A percentile compares a stretch with the other conserved stretches of the same genome.
Evolutionary conservation across 2,888 invertebrate genomes (phyloP).

Genomic region (Halictus ligatus): DNA sequence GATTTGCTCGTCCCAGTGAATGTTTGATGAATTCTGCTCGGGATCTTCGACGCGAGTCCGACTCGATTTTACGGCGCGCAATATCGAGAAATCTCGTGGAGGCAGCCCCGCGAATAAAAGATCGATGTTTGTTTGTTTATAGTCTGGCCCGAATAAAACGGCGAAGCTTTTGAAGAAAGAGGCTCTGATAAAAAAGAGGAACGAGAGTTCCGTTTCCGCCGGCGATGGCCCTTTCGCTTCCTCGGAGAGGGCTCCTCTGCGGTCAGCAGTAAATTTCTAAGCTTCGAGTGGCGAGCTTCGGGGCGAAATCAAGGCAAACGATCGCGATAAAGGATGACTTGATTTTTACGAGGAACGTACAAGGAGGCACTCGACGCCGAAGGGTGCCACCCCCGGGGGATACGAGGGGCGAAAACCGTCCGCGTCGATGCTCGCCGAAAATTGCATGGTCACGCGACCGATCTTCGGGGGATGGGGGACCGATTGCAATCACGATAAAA

Average conservation of each 20-base stretch:
- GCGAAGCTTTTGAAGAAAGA: neutral
- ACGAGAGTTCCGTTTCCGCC: neutral
- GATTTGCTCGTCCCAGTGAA: no score
- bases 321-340: constrained; percentile 48
- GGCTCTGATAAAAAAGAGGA: neutral
- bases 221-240: neutral
- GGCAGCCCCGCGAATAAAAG: neutral
- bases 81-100: no score
- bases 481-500: constrained; percentile 50
- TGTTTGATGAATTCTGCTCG: no score
- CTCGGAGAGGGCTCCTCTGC: constrained; percentile 3
- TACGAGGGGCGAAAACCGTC: constrained; percentile 27
- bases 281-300: constrained; percentile 18
- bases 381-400: constrained; percentile 15
- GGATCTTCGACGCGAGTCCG: no score
- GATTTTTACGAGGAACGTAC: constrained; percentile 48
- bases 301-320: constrained; percentile 42
- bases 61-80: no score
- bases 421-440: constrained; percentile 31
- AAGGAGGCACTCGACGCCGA: constrained; percentile 17
- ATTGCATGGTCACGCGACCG: constrained; percentile 54
- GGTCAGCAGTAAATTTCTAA: constrained; percentile 41
- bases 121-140: constrained; percentile 4
- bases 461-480: constrained; percentile 15
- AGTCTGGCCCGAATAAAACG: neutral